Base-by-base conservation (phyloP, 2,113 vertebrate species). In the Elephas maximus region DNA sequence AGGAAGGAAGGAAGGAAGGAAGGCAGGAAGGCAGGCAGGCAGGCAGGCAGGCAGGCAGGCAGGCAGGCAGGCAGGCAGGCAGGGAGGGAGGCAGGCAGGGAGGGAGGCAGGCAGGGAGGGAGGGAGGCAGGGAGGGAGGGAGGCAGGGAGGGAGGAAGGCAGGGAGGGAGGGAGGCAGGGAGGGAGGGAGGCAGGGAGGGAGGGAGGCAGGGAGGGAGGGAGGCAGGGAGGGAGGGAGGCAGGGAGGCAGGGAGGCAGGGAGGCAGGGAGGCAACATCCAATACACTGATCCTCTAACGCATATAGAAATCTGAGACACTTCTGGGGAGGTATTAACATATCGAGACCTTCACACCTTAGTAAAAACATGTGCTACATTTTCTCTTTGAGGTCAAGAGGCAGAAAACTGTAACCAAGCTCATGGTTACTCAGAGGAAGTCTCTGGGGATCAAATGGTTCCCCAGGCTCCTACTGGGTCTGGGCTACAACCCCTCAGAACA, bases 391-490 rank as follows among this genome's bases (percentile, higher is more conserved):
- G 12, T 44, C 41, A 26, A 90, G 30, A 15, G 44, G 21, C 28
- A 33, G 48, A 33, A 76, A 17, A 65, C 4, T 17, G 48, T 60
- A 12, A 30, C 45, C 57, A 90, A 77, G 18, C 20, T 45, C 57
- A 4, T 76, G 33, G 28, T 8, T 89, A 18, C 60, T 77, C 44
- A 6, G 24, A 78, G 41, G 30, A 20, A 20, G 21, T 11, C 74
- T 6, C 41, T 4, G 20, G 45, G 60, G 8, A 3, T 48, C 20
- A 21, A 3, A 37, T 0, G 44, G 41, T 63, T 1, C 2, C 12
- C 8, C 21, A 12, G 17, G 30, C 48, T 73, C 10, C 48, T 63
- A 12, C 57, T 45, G 57, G 41, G 5, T 78, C 63, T 65, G 63
- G 63, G 21, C 26, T 65, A 23, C 8, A 65, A 23, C 6, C 63